Percentiles rank a stretch among this genome's conserved stretches.
Evolutionary conservation across 2,888 invertebrate genomes (phyloP).

Genomic region (Callyntrura sp.): DNA sequence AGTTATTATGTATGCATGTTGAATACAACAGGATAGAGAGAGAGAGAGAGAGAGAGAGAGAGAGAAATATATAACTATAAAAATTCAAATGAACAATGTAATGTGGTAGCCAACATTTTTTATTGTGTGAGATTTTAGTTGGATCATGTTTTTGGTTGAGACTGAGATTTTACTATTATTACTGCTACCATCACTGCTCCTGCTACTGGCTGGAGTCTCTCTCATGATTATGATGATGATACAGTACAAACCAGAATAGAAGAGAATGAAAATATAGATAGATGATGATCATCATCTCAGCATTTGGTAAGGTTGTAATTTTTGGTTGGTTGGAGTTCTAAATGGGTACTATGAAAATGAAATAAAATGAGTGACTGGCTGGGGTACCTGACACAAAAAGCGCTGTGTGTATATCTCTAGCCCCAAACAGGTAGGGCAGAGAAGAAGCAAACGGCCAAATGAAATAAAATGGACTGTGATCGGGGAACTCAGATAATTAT

Average conservation of each 20-base stretch:
- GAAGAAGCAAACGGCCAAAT: constrained; percentile 11
- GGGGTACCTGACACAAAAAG: not conserved
- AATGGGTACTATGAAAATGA: constrained; percentile 48
- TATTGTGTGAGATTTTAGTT: constrained; percentile 46
- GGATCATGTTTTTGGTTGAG: constrained; percentile 25
- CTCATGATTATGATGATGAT: not conserved
- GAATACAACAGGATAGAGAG: constrained; percentile 8
- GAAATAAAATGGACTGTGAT: constrained; percentile 59
- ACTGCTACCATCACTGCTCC: not conserved
- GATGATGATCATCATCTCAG: constrained; percentile 23
- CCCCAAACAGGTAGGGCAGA: too few relatives aligned
- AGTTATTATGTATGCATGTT: constrained; percentile 22
- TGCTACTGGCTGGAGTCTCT: not conserved
- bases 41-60: not conserved
- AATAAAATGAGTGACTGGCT: constrained; percentile 38
- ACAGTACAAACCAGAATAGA: constrained; percentile 24
- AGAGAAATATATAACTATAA: not conserved
- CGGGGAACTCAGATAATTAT: constrained; percentile 62
- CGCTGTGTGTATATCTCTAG: not conserved
- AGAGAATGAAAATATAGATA: not conserved
- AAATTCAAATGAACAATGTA: constrained; percentile 43
- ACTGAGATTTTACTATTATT: not conserved
- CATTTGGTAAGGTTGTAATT: constrained; percentile 28
- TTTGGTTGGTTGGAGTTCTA: constrained; percentile 35
- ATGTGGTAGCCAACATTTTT: constrained; percentile 36